A percentile compares a stretch with the other conserved stretches of the same genome.
Conservation (phyloP, 2,797 vertebrate genomes). For the Betta splendens region DNA sequence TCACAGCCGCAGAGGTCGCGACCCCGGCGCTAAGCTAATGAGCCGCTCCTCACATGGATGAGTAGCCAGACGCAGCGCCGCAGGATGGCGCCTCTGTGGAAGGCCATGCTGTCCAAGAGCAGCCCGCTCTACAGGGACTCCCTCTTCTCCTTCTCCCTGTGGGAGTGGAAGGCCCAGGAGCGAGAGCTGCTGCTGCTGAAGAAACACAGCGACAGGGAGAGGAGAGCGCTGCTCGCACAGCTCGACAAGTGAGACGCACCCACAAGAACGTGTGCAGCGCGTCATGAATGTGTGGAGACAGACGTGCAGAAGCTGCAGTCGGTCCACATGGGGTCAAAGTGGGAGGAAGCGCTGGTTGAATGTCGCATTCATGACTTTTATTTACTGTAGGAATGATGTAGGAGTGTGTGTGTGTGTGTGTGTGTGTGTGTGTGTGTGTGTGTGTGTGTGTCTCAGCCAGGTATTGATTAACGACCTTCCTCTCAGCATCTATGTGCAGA, state of each 20-base stretch:
- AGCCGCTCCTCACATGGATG: conserved; percentile 29
- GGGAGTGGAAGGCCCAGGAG: conserved; percentile 81
- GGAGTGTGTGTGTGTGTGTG: neutral
- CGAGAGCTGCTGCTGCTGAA: conserved; percentile 78
- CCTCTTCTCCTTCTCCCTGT: conserved; percentile 83
- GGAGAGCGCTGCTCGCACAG: conserved; percentile 68
- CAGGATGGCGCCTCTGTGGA: conserved; percentile 83
- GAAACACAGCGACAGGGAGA: conserved; percentile 75
- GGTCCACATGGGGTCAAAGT: too few relatives aligned
- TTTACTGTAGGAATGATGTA: neutral
- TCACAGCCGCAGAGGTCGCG: conserved; percentile 26
- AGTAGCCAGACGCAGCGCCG: conserved; percentile 28
- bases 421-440: neutral
- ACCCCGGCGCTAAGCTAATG: conserved; percentile 30
- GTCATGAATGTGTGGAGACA: too few relatives aligned
- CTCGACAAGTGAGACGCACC: conserved; percentile 78
- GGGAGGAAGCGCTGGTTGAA: too few relatives aligned
- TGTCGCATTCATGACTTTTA: too few relatives aligned
- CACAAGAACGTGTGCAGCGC: too few relatives aligned
- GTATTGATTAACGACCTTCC: conserved; percentile 27
- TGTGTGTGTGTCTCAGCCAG: neutral
- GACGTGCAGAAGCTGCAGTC: too few relatives aligned
- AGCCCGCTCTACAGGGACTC: conserved; percentile 82
- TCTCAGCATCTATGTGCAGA: conserved; percentile 11
- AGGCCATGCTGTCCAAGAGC: conserved; percentile 81